Conservation (phyloP, 2,113 vertebrate genomes). For the Heterocephalus glaber region DNA sequence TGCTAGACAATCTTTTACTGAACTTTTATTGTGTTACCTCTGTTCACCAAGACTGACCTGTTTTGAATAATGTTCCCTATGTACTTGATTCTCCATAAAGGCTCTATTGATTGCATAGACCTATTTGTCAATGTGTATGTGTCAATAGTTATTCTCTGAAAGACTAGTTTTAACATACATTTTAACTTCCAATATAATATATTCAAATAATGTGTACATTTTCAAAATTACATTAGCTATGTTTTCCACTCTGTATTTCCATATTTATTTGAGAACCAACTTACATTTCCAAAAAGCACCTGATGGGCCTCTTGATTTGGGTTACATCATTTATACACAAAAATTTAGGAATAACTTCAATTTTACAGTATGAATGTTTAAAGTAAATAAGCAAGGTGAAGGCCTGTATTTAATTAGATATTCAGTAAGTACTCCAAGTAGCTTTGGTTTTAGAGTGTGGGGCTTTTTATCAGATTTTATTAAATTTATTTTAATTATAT, state of each 20-base stretch:
- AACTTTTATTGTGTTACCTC: neutral
- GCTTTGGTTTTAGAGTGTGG: neutral
- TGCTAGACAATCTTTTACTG: neutral
- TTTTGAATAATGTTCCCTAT: neutral
- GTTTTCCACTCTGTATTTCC: neutral
- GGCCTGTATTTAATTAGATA: neutral
- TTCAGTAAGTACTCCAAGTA: neutral
- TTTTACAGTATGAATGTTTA: neutral
- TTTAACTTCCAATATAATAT: neutral
- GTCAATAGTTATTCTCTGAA: neutral
- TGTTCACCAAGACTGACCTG: neutral
- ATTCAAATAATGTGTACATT: neutral
- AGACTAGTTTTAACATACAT: neutral
- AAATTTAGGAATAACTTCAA: neutral
- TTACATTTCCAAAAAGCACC: neutral
- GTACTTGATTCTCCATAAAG: neutral
- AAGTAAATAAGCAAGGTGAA: neutral
- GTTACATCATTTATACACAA: neutral
- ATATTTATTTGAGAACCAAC: neutral
- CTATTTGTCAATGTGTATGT: neutral
- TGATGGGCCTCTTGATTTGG: neutral
- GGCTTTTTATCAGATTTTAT: neutral
- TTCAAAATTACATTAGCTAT: neutral
- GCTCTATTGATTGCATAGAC: neutral
- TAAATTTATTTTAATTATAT: neutral